phyloP scores from a whole-genome alignment of 2,797 vertebrate species.

The Coilia nasus region DNA sequence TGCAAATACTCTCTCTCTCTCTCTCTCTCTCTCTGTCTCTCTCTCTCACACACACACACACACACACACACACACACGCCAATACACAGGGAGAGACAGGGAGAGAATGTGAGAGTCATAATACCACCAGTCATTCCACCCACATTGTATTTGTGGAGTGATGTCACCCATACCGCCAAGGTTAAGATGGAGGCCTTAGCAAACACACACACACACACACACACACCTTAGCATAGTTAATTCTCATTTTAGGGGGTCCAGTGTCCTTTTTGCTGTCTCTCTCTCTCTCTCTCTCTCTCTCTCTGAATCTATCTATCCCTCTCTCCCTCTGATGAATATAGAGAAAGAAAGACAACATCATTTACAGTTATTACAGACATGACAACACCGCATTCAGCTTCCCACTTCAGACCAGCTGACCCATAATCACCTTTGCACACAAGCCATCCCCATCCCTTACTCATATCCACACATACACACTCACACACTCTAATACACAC shows the following conservation, averaged over 20 bases:
- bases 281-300: background rate
- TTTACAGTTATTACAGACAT: background rate
- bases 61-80: slow-evolving; percentile 13
- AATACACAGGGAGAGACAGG: slow-evolving; percentile 42
- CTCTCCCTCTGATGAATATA: background rate
- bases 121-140: background rate
- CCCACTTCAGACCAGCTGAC: background rate
- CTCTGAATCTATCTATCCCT: background rate
- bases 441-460: too few species aligned
- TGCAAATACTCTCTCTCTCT: background rate
- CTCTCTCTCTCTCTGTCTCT: too few species aligned
- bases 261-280: background rate
- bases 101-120: slow-evolving; percentile 10
- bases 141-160: slow-evolving; percentile 51
- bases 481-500: too few species aligned
- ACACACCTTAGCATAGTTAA: slow-evolving; percentile 27
- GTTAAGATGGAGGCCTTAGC: slow-evolving; percentile 39
- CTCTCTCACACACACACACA: background rate
- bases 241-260: background rate
- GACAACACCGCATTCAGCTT: background rate
- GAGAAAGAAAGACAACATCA: background rate
- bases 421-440: background rate
- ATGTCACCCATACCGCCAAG: slow-evolving; percentile 54
- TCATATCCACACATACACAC: too few species aligned
- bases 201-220: too few species aligned